Evolutionary conservation across 2,113 vertebrate species (phyloP).

Genomic region (Sterna hirundo): DNA sequence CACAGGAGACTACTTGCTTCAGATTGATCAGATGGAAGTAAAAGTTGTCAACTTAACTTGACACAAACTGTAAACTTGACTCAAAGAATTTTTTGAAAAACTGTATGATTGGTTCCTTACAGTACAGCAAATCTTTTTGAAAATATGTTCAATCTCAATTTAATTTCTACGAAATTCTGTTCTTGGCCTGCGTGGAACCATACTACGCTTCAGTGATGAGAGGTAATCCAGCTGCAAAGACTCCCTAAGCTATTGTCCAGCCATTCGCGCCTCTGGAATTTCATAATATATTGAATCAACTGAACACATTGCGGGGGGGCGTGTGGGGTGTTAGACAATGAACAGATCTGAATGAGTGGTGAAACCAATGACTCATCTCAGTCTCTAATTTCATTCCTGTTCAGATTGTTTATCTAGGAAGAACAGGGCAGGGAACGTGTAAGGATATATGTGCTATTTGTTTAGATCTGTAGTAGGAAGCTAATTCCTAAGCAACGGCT

Average conservation of each 20-base stretch:
- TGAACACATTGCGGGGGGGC: background rate
- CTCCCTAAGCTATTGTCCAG: background rate
- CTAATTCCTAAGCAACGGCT: background rate
- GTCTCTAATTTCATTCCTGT: slow-evolving; percentile 22
- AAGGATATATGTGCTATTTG: slow-evolving; percentile 15
- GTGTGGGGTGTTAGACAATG: background rate
- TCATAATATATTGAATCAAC: background rate
- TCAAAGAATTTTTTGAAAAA: background rate
- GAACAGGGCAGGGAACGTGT: background rate
- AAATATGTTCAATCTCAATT: background rate
- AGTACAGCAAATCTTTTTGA: background rate
- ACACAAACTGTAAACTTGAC: background rate
- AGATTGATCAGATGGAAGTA: background rate
- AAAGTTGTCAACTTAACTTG: background rate
- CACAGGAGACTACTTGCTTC: background rate
- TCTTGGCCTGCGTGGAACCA: background rate
- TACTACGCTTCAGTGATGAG: background rate
- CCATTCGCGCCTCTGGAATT: background rate
- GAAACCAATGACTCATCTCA: slow-evolving; percentile 15
- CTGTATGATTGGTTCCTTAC: background rate
- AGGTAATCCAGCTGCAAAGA: background rate
- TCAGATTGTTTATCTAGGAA: slow-evolving; percentile 22
- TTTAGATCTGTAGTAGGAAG: background rate
- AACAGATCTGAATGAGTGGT: slow-evolving; percentile 1
- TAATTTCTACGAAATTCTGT: background rate